phyloP scores from a whole-genome alignment of 2,888 invertebrate genomes.

The Mylabris sibirica region DNA sequence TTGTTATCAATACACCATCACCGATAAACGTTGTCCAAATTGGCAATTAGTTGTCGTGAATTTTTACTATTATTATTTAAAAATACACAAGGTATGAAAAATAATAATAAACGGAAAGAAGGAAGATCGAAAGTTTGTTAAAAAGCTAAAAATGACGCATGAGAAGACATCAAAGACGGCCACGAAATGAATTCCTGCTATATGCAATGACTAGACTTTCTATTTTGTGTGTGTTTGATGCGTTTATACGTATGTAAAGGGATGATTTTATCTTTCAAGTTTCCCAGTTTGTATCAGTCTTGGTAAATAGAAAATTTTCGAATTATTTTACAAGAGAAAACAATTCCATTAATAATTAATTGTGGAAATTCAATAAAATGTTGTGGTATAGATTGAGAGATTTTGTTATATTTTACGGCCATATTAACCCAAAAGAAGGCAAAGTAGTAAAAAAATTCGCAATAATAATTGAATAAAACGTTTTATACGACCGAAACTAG shows the following conservation, averaged over 20 bases:
- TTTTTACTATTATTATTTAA: not conserved
- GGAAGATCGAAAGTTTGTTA: slow-evolving; percentile 42
- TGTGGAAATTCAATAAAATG: not conserved
- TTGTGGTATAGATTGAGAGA: not conserved
- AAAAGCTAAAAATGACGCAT: slow-evolving; percentile 50
- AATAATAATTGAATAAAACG: slow-evolving; percentile 20
- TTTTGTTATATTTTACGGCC: slow-evolving; percentile 14
- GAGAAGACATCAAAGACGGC: slow-evolving; percentile 47
- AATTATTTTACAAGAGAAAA: not conserved
- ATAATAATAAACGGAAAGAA: slow-evolving; percentile 21
- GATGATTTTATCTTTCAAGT: slow-evolving; percentile 8
- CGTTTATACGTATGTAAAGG: not conserved
- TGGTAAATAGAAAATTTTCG: not conserved
- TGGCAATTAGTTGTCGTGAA: slow-evolving; percentile 11
- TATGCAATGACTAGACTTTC: slow-evolving; percentile 33
- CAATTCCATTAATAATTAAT: too few species aligned
- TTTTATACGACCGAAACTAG: slow-evolving; percentile 20
- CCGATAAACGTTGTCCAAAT: slow-evolving; percentile 33
- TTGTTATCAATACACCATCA: not conserved
- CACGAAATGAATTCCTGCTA: slow-evolving; percentile 51
- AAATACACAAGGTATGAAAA: too few species aligned
- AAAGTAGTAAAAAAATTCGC: slow-evolving; percentile 10
- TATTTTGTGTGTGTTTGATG: not conserved
- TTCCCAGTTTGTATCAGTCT: not conserved
- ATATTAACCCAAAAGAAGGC: slow-evolving; percentile 1